phyloP scores from a whole-genome alignment of 1,140 invertebrate species.

The Oedothorax gibbosus region DNA sequence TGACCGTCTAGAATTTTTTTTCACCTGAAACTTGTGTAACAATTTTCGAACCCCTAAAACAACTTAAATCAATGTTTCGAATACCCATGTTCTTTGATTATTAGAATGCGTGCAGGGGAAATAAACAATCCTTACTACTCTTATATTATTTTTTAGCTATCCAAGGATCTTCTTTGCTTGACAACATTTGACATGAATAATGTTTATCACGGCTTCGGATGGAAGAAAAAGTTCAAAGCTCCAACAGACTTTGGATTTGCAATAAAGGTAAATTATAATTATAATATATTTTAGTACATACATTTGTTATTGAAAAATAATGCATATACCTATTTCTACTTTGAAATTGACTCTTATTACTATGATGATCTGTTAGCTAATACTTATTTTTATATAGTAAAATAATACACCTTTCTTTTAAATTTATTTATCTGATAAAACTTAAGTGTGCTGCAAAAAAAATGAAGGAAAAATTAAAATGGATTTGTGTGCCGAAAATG shows the following conservation, averaged over 20 bases:
- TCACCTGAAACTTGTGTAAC: neutral
- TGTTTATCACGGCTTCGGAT: slow-evolving; percentile 91
- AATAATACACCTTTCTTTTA: neutral
- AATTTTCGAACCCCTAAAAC: neutral
- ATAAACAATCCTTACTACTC: no score
- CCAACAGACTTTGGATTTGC: slow-evolving; percentile 96
- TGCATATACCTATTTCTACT: no score
- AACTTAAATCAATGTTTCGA: no score
- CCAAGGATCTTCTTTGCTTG: slow-evolving; percentile 92
- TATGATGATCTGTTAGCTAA: no score
- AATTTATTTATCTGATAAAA: neutral
- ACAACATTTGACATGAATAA: slow-evolving; percentile 95
- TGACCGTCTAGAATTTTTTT: neutral
- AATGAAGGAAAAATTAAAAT: no score
- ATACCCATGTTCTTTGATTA: no score
- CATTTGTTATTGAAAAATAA: no score
- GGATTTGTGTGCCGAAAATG: no score
- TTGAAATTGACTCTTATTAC: no score
- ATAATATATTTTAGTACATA: no score
- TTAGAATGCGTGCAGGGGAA: no score
- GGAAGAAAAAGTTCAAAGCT: slow-evolving; percentile 98
- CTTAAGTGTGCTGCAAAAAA: no score
- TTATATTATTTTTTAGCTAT: slow-evolving; percentile 69
- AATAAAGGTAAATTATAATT: slow-evolving; percentile 77
- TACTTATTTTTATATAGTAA: neutral